Evolutionary conservation across 2,888 invertebrate species (phyloP).

Genomic region (Scaeva pyrastri): DNA sequence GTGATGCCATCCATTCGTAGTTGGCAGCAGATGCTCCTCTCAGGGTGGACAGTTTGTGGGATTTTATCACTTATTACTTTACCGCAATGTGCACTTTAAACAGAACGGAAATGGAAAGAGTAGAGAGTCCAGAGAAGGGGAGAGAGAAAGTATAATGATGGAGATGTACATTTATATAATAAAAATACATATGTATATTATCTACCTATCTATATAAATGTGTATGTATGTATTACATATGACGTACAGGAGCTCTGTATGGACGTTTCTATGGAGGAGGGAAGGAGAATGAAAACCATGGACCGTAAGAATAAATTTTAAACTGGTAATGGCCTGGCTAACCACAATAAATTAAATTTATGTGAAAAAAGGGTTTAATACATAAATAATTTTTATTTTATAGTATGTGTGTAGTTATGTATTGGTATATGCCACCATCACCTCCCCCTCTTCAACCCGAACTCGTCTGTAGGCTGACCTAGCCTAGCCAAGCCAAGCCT

Average conservation of each 20-base stretch:
- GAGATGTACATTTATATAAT: background rate
- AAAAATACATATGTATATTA: no score
- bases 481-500: background rate
- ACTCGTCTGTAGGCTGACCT: background rate
- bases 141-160: background rate
- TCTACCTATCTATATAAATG: background rate
- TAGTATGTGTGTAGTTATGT: background rate
- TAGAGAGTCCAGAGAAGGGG: no score
- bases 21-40: conserved; percentile 71
- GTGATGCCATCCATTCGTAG: conserved; percentile 73
- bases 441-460: background rate
- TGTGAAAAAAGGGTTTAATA: conserved; percentile 54
- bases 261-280: background rate
- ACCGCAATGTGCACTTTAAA: conserved; percentile 73
- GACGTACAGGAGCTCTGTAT: background rate
- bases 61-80: conserved; percentile 76
- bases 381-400: conserved; percentile 9
- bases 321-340: conserved; percentile 71
- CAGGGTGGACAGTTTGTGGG: conserved; percentile 75
- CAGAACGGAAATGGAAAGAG: conserved; percentile 20
- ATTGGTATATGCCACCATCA: no score
- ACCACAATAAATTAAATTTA: conserved; percentile 75
- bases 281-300: conserved; percentile 1
- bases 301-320: conserved; percentile 70
- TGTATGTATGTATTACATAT: conserved; percentile 12